phyloP scores from a whole-genome alignment of 2,113 vertebrate genomes.

The Sialia sialis region DNA sequence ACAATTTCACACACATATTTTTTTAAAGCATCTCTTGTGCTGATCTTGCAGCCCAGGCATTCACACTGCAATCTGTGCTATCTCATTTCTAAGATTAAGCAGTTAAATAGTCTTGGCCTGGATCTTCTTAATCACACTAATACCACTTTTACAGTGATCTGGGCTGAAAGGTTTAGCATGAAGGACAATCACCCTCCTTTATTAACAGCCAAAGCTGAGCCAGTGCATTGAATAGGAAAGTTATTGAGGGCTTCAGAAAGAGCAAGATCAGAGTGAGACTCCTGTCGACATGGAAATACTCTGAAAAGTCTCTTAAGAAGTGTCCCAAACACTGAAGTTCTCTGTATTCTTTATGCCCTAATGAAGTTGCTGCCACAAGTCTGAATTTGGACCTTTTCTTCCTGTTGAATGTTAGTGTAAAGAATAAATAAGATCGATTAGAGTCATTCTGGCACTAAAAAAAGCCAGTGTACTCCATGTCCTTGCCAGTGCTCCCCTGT shows the following conservation, averaged over 20 bases:
- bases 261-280: neutral
- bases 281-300: neutral
- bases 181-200: neutral
- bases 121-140: conserved; percentile 34
- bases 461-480: neutral
- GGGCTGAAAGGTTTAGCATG: neutral
- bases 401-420: neutral
- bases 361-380: neutral
- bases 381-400: neutral
- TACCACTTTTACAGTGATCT: conserved; percentile 23
- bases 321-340: neutral
- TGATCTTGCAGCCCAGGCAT: neutral
- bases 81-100: conserved; percentile 15
- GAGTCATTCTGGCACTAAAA: neutral
- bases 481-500: neutral
- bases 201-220: neutral
- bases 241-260: neutral
- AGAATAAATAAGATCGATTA: conserved; percentile 15
- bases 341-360: neutral
- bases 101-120: conserved; percentile 35
- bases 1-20: neutral
- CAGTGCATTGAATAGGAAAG: neutral
- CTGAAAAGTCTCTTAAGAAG: neutral
- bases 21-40: neutral
- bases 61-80: neutral